These are phyloP conservation scores for Gallinago paraguaiae DNA, from an alignment of 2,113 vertebrate genomes.

Conservation along the genomic window DNA sequence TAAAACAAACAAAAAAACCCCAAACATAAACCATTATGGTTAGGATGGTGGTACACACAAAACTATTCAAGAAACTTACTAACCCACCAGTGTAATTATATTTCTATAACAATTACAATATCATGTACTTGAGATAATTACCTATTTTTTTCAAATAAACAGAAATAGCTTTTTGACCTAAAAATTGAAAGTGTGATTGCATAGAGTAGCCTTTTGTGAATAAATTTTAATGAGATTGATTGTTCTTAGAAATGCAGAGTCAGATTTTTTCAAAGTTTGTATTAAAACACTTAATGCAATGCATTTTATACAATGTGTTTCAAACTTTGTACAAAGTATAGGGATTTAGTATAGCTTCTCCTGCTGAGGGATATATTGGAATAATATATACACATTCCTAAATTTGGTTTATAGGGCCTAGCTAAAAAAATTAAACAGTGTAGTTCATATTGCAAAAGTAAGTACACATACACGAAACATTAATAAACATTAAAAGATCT, in stretches of 20 bases:
- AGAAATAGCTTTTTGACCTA: neutral
- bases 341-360: neutral
- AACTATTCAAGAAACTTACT: neutral
- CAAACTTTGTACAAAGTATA: neutral
- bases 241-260: neutral
- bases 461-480: neutral
- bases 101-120: neutral
- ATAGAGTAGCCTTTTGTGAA: neutral
- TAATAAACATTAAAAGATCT: neutral
- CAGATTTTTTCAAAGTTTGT: neutral
- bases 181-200: neutral
- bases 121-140: neutral
- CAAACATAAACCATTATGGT: neutral
- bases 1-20: neutral
- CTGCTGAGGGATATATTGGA: neutral
- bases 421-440: neutral
- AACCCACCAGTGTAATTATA: neutral
- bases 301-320: neutral
- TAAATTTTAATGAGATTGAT: neutral
- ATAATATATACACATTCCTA: neutral
- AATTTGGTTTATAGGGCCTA: neutral
- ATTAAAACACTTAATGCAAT: neutral
- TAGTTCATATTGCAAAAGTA: neutral
- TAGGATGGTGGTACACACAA: neutral
- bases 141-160: neutral